Evolutionary conservation across 2,888 invertebrate species (phyloP).

Genomic region (Junonia oenone): DNA sequence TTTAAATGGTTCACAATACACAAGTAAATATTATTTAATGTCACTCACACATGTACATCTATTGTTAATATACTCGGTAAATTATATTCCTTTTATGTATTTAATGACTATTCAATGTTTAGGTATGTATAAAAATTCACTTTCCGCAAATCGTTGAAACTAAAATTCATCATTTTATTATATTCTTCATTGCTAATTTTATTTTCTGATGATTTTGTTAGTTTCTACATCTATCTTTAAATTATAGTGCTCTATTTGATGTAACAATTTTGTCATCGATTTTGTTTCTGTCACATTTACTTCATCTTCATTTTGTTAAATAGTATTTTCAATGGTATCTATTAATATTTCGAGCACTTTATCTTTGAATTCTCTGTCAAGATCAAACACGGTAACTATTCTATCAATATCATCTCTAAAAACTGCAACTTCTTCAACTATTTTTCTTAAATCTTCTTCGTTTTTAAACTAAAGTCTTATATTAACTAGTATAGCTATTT

Average conservation of each 20-base stretch:
- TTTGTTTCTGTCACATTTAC: too few species aligned
- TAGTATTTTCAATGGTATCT: too few species aligned
- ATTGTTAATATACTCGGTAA: conserved; percentile 25
- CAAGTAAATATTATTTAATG: conserved; percentile 5
- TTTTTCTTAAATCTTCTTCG: background rate
- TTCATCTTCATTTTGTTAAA: too few species aligned
- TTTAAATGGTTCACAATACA: background rate
- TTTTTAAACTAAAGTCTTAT: background rate
- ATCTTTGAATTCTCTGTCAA: too few species aligned
- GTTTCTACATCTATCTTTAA: too few species aligned
- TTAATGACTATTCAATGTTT: conserved; percentile 12
- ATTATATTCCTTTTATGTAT: conserved; percentile 16
- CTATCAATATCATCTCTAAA: too few species aligned
- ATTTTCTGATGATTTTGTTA: too few species aligned
- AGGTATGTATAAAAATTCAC: conserved; percentile 10
- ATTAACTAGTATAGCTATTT: background rate
- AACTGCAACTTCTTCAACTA: background rate
- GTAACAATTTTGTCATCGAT: background rate
- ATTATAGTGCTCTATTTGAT: too few species aligned
- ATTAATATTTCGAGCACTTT: too few species aligned
- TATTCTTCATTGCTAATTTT: too few species aligned
- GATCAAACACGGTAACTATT: too few species aligned
- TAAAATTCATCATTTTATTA: background rate
- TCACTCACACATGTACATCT: conserved; percentile 6
- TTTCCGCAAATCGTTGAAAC: conserved; percentile 1